Evolutionary conservation across 2,113 vertebrate genomes (phyloP).

Genomic region (Salvator merianae): DNA sequence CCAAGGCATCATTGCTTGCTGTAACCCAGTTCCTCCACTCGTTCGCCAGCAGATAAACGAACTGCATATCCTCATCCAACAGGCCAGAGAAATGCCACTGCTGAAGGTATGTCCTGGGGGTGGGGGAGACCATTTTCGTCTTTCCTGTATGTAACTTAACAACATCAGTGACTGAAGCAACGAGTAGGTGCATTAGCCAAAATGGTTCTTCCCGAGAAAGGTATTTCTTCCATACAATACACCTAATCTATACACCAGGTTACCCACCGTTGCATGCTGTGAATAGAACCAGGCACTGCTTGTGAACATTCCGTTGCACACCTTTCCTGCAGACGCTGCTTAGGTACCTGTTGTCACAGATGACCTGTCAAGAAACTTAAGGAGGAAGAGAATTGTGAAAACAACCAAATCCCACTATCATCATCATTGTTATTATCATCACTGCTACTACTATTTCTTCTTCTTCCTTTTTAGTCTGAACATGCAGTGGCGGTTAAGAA

Average conservation of each 20-base stretch:
- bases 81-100: slow-evolving; percentile 91
- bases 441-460: slow-evolving; percentile 9
- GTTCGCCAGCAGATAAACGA: slow-evolving; percentile 94
- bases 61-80: slow-evolving; percentile 87
- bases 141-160: not conserved
- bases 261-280: not conserved
- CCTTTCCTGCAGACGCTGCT: not conserved
- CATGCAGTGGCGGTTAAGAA: slow-evolving; percentile 46
- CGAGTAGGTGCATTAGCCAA: too few species aligned
- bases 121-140: not conserved
- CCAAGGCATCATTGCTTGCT: slow-evolving; percentile 95
- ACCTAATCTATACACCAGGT: not conserved
- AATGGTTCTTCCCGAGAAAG: not conserved
- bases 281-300: not conserved
- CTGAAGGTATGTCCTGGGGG: slow-evolving; percentile 82
- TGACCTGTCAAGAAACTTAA: too few species aligned
- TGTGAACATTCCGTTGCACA: too few species aligned
- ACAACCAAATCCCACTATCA: not conserved
- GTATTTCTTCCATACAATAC: too few species aligned
- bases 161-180: too few species aligned
- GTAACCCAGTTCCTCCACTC: slow-evolving; percentile 90
- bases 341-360: too few species aligned
- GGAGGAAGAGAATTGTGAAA: not conserved
- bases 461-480: slow-evolving; percentile 71
- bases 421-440: not conserved